Percentiles rank a stretch among this genome's conserved stretches.
Conservation (phyloP, 2,797 vertebrate species). For the Leuciscus waleckii region DNA sequence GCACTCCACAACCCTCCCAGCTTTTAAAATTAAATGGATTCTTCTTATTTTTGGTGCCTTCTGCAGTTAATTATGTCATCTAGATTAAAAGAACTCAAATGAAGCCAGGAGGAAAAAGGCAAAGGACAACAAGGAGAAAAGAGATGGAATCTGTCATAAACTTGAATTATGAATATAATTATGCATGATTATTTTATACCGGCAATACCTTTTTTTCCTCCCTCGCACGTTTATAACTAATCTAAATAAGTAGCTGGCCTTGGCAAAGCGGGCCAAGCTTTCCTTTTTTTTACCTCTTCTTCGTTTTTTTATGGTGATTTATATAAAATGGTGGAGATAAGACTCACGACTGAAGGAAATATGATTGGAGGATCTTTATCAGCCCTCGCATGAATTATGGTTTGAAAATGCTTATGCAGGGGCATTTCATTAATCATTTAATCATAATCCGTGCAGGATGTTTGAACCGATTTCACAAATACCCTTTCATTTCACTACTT, state of each 20-base stretch:
- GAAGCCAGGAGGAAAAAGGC: constrained; percentile 89
- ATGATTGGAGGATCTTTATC: constrained; percentile 99
- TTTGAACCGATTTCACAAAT: constrained; percentile 99
- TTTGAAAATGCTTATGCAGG: constrained; percentile 99
- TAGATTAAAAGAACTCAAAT: constrained; percentile 93
- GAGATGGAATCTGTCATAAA: constrained; percentile 99
- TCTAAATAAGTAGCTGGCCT: constrained; percentile 99
- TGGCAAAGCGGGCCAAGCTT: constrained; percentile 88
- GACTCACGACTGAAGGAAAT: constrained; percentile 99
- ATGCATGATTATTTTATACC: constrained; percentile 99
- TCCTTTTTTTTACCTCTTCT: constrained; percentile 49
- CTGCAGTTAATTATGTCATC: constrained; percentile 93
- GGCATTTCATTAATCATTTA: constrained; percentile 99
- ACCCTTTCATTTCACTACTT: constrained; percentile 99
- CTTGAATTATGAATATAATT: constrained; percentile 99
- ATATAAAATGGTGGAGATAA: constrained; percentile 99
- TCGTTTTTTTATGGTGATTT: constrained; percentile 88
- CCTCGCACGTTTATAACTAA: constrained; percentile 98
- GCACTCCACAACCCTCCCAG: constrained; percentile 65
- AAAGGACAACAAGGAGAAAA: constrained; percentile 98
- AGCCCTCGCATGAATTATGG: constrained; percentile 99
- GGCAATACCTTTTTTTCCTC: constrained; percentile 92
- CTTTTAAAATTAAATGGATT: constrained; percentile 72
- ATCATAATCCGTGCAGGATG: constrained; percentile 99
- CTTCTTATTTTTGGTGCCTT: constrained; percentile 85